Conservation (phyloP, 1,140 invertebrate species). For the Euwallacea similis region DNA sequence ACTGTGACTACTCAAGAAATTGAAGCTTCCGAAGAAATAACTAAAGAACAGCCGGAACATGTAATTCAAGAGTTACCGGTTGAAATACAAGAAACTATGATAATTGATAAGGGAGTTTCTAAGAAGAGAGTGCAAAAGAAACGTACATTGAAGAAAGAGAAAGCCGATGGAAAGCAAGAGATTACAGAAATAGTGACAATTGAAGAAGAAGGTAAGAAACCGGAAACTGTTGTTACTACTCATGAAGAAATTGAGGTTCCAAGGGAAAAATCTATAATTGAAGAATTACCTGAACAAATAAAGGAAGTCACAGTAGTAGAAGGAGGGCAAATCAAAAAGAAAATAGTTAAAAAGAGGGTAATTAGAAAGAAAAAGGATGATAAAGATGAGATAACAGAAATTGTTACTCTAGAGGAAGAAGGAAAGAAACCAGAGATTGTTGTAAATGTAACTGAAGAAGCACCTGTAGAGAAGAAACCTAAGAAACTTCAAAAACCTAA, state of each 20-base stretch:
- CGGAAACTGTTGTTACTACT: constrained; percentile 27
- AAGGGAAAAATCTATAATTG: constrained; percentile 21
- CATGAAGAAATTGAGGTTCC: constrained; percentile 39
- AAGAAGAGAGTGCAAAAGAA: constrained; percentile 44
- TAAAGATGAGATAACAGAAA: constrained; percentile 41
- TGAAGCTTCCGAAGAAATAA: constrained; percentile 52
- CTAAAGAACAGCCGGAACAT: constrained; percentile 45
- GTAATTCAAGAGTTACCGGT: constrained; percentile 33
- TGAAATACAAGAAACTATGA: constrained; percentile 47
- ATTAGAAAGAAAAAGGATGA: constrained; percentile 40
- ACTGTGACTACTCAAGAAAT: constrained; percentile 45
- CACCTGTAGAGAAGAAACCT: constrained; percentile 23
- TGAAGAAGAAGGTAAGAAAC: constrained; percentile 28
- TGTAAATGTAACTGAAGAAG: constrained; percentile 48
- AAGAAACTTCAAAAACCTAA: constrained; percentile 43
- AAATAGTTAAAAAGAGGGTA: constrained; percentile 39
- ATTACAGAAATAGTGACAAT: constrained; percentile 21
- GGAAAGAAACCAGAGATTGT: constrained; percentile 49
- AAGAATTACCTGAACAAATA: constrained; percentile 45
- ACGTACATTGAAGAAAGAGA: constrained; percentile 39
- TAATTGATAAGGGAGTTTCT: constrained; percentile 38
- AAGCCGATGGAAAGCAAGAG: constrained; percentile 37
- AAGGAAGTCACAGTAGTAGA: constrained; percentile 46
- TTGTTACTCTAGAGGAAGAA: constrained; percentile 48
- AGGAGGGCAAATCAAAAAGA: constrained; percentile 42